Evolutionary conservation across 2,113 vertebrate genomes (phyloP).

Genomic region (Laticauda colubrina): DNA sequence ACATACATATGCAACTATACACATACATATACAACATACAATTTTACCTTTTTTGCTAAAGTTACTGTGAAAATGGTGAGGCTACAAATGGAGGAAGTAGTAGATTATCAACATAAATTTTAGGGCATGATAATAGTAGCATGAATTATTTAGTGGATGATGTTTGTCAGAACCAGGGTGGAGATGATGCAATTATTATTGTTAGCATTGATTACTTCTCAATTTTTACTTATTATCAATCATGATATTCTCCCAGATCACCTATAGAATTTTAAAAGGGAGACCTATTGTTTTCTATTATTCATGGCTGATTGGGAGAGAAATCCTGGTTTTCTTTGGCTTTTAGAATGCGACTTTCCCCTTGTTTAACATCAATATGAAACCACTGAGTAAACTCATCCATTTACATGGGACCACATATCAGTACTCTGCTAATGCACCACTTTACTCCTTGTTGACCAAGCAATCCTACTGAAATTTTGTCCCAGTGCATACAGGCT

Average conservation of each 20-base stretch:
- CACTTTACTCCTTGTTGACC: background rate
- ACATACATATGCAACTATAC: no score
- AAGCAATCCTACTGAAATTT: background rate
- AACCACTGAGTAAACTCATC: no score
- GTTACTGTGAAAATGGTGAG: background rate
- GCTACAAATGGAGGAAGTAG: background rate
- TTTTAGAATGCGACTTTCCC: no score
- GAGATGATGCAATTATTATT: no score
- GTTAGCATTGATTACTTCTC: background rate
- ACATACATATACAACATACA: background rate
- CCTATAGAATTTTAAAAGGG: no score
- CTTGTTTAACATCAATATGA: no score
- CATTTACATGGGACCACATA: background rate
- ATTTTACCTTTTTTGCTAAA: background rate
- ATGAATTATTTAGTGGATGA: background rate
- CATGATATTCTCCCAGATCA: no score
- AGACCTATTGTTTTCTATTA: no score
- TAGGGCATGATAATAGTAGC: background rate
- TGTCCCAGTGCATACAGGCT: background rate
- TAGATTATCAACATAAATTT: background rate
- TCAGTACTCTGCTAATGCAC: background rate
- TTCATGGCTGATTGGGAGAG: no score
- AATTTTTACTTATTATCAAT: no score
- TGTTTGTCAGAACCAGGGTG: background rate
- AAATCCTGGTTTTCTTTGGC: no score